Percentiles rank a stretch among this genome's conserved stretches.
phyloP scores from a whole-genome alignment of 2,113 vertebrate genomes.

The Gallinago undulata region DNA sequence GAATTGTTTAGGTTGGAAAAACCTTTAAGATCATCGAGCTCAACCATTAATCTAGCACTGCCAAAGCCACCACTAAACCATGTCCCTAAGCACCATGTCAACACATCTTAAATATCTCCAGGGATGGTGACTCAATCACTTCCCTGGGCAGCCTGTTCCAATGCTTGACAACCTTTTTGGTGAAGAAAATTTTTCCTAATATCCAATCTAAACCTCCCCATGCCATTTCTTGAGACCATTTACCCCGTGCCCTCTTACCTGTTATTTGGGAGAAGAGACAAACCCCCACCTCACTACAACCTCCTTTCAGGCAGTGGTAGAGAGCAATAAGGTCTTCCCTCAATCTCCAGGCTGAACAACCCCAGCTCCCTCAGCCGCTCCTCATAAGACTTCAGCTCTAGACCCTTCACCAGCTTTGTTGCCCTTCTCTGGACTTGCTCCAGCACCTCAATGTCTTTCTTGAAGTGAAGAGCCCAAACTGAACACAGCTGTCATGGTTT shows the following conservation, averaged over 20 bases:
- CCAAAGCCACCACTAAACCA: background rate
- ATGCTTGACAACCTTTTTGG: background rate
- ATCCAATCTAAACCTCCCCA: background rate
- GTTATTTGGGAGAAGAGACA: background rate
- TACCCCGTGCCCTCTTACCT: background rate
- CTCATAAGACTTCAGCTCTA: background rate
- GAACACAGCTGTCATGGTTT: too few species aligned
- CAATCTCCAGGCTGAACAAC: background rate
- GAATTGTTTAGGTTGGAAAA: background rate
- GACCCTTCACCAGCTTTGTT: background rate
- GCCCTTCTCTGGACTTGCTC: background rate
- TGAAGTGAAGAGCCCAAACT: background rate
- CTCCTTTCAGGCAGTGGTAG: background rate
- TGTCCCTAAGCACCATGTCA: background rate
- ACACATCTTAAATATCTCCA: background rate
- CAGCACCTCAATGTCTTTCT: background rate
- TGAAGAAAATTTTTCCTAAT: background rate
- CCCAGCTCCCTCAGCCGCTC: background rate
- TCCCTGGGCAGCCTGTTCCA: background rate
- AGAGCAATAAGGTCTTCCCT: background rate
- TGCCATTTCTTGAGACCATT: background rate
- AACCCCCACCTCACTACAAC: background rate
- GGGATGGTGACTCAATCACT: background rate
- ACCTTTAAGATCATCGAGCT: background rate
- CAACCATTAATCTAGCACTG: background rate